These are phyloP conservation scores for Ficedula albicollis DNA, from an alignment of 2,797 vertebrate species.

Conservation along the genomic window DNA sequence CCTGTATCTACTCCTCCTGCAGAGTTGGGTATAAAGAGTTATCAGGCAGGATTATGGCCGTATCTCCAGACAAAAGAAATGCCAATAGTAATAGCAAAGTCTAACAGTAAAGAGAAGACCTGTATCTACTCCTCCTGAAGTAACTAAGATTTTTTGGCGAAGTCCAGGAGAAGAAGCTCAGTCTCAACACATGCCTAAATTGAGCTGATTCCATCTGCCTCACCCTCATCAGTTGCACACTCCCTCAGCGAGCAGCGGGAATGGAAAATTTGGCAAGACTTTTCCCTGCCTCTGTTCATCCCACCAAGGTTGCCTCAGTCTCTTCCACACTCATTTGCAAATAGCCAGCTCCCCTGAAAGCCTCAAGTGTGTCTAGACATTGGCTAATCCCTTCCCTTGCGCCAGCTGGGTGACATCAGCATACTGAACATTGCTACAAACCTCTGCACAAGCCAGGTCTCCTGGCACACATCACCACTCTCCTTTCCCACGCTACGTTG, in stretches of 20 bases:
- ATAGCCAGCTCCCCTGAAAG: background rate
- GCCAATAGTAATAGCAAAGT: background rate
- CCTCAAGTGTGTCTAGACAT: constrained; percentile 21
- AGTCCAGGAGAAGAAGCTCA: background rate
- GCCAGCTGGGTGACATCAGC: constrained; percentile 50
- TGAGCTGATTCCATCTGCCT: background rate
- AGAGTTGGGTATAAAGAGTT: background rate
- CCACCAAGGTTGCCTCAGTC: background rate
- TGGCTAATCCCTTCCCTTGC: constrained; percentile 18
- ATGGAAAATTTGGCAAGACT: background rate
- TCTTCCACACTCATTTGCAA: background rate
- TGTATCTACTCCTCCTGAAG: background rate
- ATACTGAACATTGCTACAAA: background rate
- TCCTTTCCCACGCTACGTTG: background rate
- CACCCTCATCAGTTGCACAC: accelerated
- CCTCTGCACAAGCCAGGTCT: background rate
- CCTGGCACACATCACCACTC: accelerated
- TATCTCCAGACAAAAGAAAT: background rate
- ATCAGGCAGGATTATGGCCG: background rate
- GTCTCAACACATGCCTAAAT: background rate
- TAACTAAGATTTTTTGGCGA: background rate
- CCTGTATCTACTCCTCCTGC: too few species aligned
- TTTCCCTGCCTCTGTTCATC: background rate
- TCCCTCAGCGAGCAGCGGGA: accelerated
- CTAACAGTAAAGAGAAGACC: background rate